Base-by-base conservation (phyloP, 2,113 vertebrate genomes). In the Ciconia maguari region DNA sequence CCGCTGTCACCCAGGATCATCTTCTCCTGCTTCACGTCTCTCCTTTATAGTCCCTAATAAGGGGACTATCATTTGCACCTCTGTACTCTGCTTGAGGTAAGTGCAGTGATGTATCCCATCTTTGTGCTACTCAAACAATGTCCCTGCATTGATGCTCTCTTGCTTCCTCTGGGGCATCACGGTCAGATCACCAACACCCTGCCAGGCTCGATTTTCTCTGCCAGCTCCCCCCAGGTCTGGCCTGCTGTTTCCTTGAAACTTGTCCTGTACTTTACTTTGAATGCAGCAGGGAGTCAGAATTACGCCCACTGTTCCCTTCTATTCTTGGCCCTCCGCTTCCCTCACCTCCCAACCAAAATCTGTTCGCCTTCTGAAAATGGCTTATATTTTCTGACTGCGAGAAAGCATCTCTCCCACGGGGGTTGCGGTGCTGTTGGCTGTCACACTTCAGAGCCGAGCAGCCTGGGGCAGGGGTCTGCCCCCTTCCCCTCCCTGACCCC, bases 331-430 rank as follows among this genome's bases (percentile, higher is more conserved):
- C 92, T 94, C 68, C 2, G n/a, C 89, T 95, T 96, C 96, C 95
- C 94, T 97, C 97, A 97, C 97, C 97, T 97, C 97, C 97, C 95
- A 75, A 93, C 96, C 90, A 71, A 97, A 96, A 97, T 97, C 96
- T 97, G 97, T 97, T 97, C 65, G 14, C 76, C 82, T 97, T 89
- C 95, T 91, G 90, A 97, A 97, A 96, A 95, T 84, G 95, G 89
- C 77, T 97, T 90, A 32, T 81, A 60, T 96, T 94, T 88, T 87
- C 83, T 92, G 93, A 80, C 70, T 75, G 94, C 2, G 66, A 89
- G 74, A 95, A 96, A 90, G 86, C 94, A 64, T 78, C 91, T 93
- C 93, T 93, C 86, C 88, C 83, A 84, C 70, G 9, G 85, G 94
- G 93, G 87, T 25, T 90, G 46, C 1, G 9, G 57, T 70, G 78